Percentiles rank a stretch among this genome's conserved stretches.
Evolutionary conservation across 2,888 invertebrate genomes (phyloP).

Genomic region (Cataglyphis cursor): DNA sequence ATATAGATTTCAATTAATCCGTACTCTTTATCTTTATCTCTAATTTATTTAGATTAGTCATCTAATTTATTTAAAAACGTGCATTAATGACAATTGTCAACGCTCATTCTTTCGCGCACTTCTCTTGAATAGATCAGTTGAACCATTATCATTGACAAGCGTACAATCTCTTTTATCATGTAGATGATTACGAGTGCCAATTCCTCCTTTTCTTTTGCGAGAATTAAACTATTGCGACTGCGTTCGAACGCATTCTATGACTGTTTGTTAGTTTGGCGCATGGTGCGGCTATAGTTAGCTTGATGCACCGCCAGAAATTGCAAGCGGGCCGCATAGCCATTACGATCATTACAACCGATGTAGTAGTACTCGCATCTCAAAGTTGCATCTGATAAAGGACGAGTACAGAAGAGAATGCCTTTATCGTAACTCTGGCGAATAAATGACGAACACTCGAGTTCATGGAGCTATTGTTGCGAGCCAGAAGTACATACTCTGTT

Average conservation of each 20-base stretch:
- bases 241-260: slow-evolving; percentile 62
- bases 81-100: background rate
- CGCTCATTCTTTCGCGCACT: background rate
- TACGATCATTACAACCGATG: slow-evolving; percentile 63
- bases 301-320: slow-evolving; percentile 78
- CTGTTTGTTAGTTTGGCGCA: slow-evolving; percentile 64
- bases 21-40: background rate
- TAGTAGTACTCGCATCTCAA: slow-evolving; percentile 51
- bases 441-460: background rate
- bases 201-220: slow-evolving; percentile 60
- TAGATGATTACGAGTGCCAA: slow-evolving; percentile 30
- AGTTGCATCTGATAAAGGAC: slow-evolving; percentile 1
- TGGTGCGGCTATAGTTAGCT: slow-evolving; percentile 79
- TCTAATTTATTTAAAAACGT: background rate
- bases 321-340: slow-evolving; percentile 71
- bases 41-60: background rate
- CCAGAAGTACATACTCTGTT: background rate
- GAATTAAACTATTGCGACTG: slow-evolving; percentile 67
- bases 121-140: background rate
- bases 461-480: background rate
- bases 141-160: background rate
- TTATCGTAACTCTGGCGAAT: background rate
- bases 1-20: background rate
- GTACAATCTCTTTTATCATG: background rate
- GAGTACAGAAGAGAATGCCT: background rate